These are phyloP conservation scores for Berghia stephanieae DNA, from an alignment of 1,140 invertebrate species.

Conservation along the genomic window DNA sequence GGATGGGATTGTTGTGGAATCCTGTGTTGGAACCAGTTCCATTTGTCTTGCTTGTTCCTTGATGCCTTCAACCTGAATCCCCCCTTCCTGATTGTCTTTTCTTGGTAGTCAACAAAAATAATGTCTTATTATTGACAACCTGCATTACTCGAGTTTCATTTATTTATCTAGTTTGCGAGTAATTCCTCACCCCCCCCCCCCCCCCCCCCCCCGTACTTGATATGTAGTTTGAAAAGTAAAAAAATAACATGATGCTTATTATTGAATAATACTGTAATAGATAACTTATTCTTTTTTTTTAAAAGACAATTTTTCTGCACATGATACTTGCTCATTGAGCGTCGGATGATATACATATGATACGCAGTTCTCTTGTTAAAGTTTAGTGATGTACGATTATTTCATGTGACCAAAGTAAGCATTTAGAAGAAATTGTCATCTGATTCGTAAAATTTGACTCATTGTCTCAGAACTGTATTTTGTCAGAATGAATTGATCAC, in stretches of 20 bases:
- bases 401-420: no score
- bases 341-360: slow-evolving; percentile 10
- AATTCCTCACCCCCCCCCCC: not conserved
- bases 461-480: no score
- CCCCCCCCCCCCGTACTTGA: no score
- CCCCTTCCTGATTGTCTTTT: not conserved
- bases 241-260: no score
- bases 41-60: not conserved
- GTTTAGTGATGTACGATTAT: not conserved
- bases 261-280: not conserved
- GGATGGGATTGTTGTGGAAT: no score
- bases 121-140: no score
- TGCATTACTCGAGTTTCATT: no score
- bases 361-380: not conserved
- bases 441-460: no score
- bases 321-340: not conserved
- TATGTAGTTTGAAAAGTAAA: not conserved
- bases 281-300: not conserved
- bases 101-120: no score
- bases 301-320: not conserved
- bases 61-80: not conserved
- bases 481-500: no score
- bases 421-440: no score
- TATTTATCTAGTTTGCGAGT: not conserved
- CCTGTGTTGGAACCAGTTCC: no score